These are phyloP conservation scores for Sylvietta virens DNA, from an alignment of 2,113 vertebrate species.

Conservation along the genomic window DNA sequence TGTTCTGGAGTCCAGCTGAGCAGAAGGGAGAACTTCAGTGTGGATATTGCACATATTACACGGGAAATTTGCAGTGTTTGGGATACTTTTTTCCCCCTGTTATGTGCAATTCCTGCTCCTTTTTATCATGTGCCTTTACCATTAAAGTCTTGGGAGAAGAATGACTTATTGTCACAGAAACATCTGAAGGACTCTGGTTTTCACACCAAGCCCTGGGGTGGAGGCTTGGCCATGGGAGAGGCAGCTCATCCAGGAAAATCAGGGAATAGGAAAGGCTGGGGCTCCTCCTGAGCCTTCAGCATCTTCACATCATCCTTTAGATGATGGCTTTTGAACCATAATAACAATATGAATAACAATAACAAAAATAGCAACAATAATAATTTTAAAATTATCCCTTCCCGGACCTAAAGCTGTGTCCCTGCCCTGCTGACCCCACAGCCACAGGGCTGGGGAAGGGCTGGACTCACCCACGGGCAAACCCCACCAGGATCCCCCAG, in stretches of 20 bases:
- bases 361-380: fast-evolving
- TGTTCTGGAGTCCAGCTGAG: background rate
- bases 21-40: background rate
- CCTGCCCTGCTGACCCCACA: background rate
- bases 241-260: background rate
- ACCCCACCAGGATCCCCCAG: background rate
- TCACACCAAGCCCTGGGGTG: background rate
- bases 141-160: background rate
- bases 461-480: background rate
- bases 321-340: background rate
- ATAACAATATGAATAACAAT: background rate
- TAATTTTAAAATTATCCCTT: background rate
- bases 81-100: fast-evolving
- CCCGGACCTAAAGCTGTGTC: background rate
- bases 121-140: background rate
- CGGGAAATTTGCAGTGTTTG: fast-evolving
- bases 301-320: background rate
- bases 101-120: background rate
- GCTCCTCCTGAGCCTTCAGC: background rate
- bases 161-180: background rate
- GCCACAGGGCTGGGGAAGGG: background rate
- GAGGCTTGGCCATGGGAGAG: background rate
- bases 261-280: background rate
- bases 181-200: background rate
- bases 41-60: fast-evolving